Evolutionary conservation across 2,113 vertebrate species (phyloP).

Genomic region (Rynchops niger): DNA sequence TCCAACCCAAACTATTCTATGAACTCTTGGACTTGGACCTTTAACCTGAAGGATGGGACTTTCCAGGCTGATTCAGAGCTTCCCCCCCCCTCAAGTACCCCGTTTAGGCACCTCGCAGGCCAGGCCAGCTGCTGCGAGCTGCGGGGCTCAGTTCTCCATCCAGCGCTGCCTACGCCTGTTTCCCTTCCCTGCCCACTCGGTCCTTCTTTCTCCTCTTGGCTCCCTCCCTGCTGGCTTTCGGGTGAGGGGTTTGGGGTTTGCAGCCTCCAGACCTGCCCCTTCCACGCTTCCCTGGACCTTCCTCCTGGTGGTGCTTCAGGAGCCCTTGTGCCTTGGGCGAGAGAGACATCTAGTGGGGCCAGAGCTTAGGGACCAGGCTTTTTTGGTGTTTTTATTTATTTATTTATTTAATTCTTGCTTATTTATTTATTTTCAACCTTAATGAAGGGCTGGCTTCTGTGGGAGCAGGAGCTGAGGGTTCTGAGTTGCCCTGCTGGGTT

Average conservation of each 20-base stretch:
- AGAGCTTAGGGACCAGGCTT: not conserved
- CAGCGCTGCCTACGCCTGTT: not conserved
- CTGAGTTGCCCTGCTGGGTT: rapidly evolving
- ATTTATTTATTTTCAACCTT: not conserved
- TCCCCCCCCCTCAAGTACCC: not conserved
- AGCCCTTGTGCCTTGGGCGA: not conserved
- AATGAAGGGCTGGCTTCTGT: rapidly evolving
- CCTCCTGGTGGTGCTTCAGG: not conserved
- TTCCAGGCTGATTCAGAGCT: not conserved
- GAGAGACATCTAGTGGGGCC: constrained; percentile 26
- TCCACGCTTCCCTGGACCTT: not conserved
- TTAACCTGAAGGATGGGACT: not conserved
- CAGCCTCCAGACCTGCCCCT: not conserved
- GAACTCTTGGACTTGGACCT: not conserved
- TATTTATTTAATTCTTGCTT: too few species aligned
- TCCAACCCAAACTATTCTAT: not conserved
- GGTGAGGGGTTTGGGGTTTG: not conserved
- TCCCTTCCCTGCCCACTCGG: not conserved
- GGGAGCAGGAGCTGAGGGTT: not conserved
- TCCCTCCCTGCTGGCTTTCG: not conserved
- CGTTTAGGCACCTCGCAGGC: not conserved
- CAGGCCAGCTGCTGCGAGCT: not conserved
- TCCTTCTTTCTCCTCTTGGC: not conserved
- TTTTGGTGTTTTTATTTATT: too few species aligned
- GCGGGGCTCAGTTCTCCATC: not conserved